phyloP scores from a whole-genome alignment of 2,113 vertebrate species.

The Osmerus eperlanus region DNA sequence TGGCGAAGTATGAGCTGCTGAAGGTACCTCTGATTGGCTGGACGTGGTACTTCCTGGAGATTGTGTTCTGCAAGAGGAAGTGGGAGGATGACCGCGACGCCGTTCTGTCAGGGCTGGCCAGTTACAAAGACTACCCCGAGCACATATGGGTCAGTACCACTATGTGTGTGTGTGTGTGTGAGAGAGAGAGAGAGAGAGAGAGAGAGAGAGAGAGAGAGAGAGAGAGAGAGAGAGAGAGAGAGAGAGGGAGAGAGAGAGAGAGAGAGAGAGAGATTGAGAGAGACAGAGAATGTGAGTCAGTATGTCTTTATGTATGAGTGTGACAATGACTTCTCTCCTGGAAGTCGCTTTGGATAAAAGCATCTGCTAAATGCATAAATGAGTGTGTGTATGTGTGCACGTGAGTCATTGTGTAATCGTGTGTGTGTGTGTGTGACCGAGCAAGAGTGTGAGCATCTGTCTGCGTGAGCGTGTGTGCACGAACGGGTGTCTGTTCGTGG shows the following conservation, averaged over 20 bases:
- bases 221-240: too few relatives aligned
- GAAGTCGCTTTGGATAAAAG: too few relatives aligned
- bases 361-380: too few relatives aligned
- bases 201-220: too few relatives aligned
- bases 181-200: too few relatives aligned
- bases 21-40: constrained; percentile 87
- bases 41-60: constrained; percentile 92
- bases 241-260: too few relatives aligned
- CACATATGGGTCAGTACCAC: constrained; percentile 84
- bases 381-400: background rate
- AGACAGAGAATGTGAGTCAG: too few relatives aligned
- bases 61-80: constrained; percentile 87
- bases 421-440: constrained; percentile 3
- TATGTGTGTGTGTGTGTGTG: too few relatives aligned
- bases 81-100: constrained; percentile 87
- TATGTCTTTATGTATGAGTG: background rate
- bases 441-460: background rate
- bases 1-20: constrained; percentile 84
- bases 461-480: background rate
- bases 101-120: constrained; percentile 72
- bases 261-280: too few relatives aligned
- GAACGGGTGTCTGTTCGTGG: background rate
- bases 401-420: background rate
- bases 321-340: background rate
- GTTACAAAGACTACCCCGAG: constrained; percentile 81